These are phyloP conservation scores for Shinisaurus crocodilurus DNA, from an alignment of 2,113 vertebrate genomes.

Conservation along the genomic window DNA sequence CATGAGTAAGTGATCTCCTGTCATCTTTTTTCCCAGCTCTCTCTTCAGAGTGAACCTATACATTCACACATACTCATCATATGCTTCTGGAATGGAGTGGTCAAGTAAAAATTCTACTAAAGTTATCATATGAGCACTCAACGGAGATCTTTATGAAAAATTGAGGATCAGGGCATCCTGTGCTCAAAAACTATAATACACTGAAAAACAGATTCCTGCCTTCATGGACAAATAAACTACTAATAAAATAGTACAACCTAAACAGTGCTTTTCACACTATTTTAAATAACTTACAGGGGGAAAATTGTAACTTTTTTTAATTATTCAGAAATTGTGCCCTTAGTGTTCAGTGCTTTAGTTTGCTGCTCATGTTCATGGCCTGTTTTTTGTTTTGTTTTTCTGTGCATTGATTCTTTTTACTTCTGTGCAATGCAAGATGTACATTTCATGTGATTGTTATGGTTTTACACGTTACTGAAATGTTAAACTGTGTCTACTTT, in stretches of 20 bases:
- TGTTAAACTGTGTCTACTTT: conserved; percentile 71
- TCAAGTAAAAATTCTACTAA: not conserved
- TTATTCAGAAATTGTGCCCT: not conserved
- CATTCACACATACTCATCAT: not conserved
- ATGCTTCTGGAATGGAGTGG: not conserved
- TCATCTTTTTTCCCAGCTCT: conserved; percentile 59
- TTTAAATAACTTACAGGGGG: not conserved
- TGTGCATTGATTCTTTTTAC: conserved; percentile 19
- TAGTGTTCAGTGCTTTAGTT: not conserved
- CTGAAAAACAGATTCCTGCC: not conserved
- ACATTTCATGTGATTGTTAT: conserved; percentile 47
- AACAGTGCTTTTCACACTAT: not conserved
- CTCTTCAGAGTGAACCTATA: conserved; percentile 47
- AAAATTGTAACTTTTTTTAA: accelerated
- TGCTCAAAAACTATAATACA: conserved; percentile 11
- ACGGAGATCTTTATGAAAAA: not conserved
- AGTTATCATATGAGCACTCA: not conserved
- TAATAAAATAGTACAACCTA: accelerated
- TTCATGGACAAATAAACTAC: not conserved
- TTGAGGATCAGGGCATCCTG: accelerated
- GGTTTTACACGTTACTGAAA: conserved; percentile 47
- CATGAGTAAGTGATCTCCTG: conserved; percentile 85
- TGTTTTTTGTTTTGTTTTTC: accelerated
- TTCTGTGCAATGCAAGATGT: conserved; percentile 18
- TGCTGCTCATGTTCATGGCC: not conserved